These are phyloP conservation scores for Cepphus grylle DNA, from an alignment of 2,113 vertebrate species.

Conservation along the genomic window DNA sequence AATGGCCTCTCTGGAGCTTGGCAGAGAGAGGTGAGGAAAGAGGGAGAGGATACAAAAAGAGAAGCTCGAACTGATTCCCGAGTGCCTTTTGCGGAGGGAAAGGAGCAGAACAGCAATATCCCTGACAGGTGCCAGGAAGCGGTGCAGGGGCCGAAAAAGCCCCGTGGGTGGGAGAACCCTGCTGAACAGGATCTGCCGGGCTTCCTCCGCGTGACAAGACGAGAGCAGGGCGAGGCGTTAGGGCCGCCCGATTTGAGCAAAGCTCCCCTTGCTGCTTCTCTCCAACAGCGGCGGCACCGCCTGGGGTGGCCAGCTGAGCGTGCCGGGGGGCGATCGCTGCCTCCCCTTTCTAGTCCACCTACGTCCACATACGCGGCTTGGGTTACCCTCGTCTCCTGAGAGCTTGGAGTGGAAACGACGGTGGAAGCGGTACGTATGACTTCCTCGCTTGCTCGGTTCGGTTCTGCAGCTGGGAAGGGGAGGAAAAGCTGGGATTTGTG, in stretches of 20 bases:
- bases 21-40: neutral
- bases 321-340: neutral
- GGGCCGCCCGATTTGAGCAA: neutral
- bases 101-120: neutral
- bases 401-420: neutral
- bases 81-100: neutral
- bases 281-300: neutral
- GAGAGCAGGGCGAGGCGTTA: fast-evolving
- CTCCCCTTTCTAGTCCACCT: neutral
- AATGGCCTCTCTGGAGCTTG: neutral
- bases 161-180: neutral
- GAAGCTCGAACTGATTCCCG: neutral
- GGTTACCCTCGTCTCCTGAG: fast-evolving
- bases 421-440: neutral
- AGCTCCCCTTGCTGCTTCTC: neutral
- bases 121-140: slow-evolving; percentile 13
- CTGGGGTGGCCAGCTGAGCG: neutral
- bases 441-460: neutral
- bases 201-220: neutral
- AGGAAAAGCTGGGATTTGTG: neutral
- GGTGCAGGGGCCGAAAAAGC: neutral
- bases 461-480: neutral
- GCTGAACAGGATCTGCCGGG: neutral
- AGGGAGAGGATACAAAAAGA: fast-evolving
- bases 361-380: neutral